Evolutionary conservation across 2,888 invertebrate species (phyloP).

Genomic region (Drosophila formosana): DNA sequence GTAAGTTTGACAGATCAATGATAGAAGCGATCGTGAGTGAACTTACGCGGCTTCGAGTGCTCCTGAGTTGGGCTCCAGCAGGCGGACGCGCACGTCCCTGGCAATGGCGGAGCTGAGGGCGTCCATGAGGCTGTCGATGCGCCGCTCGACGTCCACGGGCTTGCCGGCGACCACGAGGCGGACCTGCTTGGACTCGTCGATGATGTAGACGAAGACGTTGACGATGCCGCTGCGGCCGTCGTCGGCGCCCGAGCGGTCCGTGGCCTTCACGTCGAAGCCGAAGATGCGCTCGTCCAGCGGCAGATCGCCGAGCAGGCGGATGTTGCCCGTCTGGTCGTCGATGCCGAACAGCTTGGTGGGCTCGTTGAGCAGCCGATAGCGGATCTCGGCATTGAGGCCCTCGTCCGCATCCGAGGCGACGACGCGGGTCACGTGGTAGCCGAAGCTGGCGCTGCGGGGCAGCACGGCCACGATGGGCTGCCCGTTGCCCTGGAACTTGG

Average conservation of each 20-base stretch:
- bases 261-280: constrained; percentile 95
- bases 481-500: constrained; percentile 90
- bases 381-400: constrained; percentile 91
- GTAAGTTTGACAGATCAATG: no score
- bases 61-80: constrained; percentile 90
- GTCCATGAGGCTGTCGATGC: constrained; percentile 89
- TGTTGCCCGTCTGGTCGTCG: constrained; percentile 91
- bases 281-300: constrained; percentile 91
- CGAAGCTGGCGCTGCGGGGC: constrained; percentile 92
- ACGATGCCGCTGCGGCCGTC: constrained; percentile 93
- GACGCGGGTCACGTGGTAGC: constrained; percentile 91
- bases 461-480: constrained; percentile 93
- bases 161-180: constrained; percentile 91
- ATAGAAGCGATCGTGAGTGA: constrained; percentile 19
- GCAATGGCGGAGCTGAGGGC: constrained; percentile 91
- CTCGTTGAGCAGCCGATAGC: constrained; percentile 92
- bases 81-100: constrained; percentile 91
- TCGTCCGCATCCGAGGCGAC: constrained; percentile 91
- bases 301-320: constrained; percentile 89
- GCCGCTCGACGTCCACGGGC: constrained; percentile 91
- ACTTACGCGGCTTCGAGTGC: constrained; percentile 86
- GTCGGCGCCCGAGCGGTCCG: constrained; percentile 92
- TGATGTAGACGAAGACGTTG: constrained; percentile 94
- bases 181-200: constrained; percentile 92
- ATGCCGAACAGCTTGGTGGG: constrained; percentile 91